Base-by-base conservation (phyloP, 2,113 vertebrate genomes). In the Panthera tigris region DNA sequence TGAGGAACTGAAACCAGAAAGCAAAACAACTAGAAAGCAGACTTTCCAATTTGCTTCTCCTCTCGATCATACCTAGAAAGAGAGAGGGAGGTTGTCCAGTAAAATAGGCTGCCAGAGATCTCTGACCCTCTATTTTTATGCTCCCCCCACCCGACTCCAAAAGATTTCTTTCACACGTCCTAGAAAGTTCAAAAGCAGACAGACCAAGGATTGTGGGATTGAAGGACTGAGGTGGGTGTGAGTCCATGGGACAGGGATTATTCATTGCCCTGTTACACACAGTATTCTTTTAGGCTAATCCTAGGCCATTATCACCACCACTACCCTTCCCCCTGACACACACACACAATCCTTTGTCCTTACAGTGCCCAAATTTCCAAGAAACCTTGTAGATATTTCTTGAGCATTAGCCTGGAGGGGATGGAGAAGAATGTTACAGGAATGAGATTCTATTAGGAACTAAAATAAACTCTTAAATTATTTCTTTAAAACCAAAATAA, bases 401-500 rank as follows among this genome's bases (percentile, higher is more conserved):
- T 81, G 27, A 91, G 8, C 16, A 65, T 88, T 79, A 73, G 9
- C 33, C 31, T 92, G 31, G 7, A 86, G 13, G 13, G 0, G 5
- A 57, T 41, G 23, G 31, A 14, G 36, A 93, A 55, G 18, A 89
- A 50, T 45, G 2, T 39, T 73, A 39, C 52, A 1, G 23, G 50
- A 33, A 95, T 94, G 65, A 63, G 5, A 91, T 93, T 57, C 11
- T 88, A 57, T 33, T 94, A 65, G 41, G 87, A 96, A 25, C 5
- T 85, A 41, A 94, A 39, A 9, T 74, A 69, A 95, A 61, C 97
- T 94, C 57, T 92, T 74, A 92, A 96, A 74, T 93, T 69, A 84
- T 81, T 94, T 16, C 13, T 82, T 33, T 97, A 11, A 69, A 83
- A 88, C 52, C 57, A 76, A 57, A 96, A 31, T 27, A 76, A 92